Conservation (phyloP, 2,113 vertebrate species). For the Peucedramus taeniatus region DNA sequence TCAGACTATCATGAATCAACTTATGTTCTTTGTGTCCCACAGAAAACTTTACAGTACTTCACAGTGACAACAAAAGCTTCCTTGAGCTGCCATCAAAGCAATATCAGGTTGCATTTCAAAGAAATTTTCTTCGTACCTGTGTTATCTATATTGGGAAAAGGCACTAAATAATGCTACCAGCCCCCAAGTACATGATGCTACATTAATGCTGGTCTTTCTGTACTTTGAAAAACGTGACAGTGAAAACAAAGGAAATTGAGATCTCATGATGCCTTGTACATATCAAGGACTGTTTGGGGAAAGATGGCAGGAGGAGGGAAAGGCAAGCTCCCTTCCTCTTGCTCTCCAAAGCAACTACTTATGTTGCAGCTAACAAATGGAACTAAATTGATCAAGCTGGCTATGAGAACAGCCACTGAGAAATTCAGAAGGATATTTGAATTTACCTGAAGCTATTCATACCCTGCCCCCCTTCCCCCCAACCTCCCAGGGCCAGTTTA, state of each 20-base stretch:
- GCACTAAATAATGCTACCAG: background rate
- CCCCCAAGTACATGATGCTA: background rate
- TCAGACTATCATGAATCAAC: background rate
- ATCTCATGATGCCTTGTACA: background rate
- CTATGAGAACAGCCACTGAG: background rate
- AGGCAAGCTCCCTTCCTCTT: background rate
- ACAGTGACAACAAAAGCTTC: background rate
- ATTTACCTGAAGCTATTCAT: background rate
- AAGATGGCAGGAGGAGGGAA: background rate
- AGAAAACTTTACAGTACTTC: background rate
- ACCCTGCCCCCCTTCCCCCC: fast-evolving
- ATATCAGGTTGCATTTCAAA: background rate
- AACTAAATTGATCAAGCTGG: background rate
- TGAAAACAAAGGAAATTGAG: background rate
- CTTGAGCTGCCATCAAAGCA: background rate
- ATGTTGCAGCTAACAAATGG: background rate
- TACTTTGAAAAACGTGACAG: background rate
- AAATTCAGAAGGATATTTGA: background rate
- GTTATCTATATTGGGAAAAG: background rate
- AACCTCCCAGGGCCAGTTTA: background rate
- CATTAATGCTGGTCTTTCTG: background rate
- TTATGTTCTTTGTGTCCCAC: background rate
- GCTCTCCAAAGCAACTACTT: background rate
- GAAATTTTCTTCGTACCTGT: background rate
- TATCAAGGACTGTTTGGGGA: background rate